A percentile compares a stretch with the other conserved stretches of the same genome.
phyloP scores from a whole-genome alignment of 2,888 invertebrate species.

The Polymixis flavicincta region DNA sequence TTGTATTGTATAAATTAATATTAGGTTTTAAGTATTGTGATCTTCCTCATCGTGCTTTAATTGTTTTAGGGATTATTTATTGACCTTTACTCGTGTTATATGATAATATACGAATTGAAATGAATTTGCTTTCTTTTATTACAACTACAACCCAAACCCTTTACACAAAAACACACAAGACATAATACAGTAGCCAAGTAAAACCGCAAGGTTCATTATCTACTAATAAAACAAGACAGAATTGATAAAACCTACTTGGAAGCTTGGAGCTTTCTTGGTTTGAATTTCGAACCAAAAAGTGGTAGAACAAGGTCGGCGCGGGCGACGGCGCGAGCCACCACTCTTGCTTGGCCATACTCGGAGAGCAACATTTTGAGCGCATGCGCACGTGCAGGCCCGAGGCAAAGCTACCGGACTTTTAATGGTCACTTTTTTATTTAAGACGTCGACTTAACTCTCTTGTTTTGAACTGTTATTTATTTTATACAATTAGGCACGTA shows the following conservation, averaged over 20 bases:
- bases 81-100: conserved; percentile 69
- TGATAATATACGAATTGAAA: conserved; percentile 78
- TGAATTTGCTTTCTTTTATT: conserved; percentile 79
- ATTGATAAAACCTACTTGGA: conserved; percentile 72
- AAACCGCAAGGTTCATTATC: conserved; percentile 57
- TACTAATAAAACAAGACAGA: conserved; percentile 71
- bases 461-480: conserved; percentile 71
- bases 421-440: conserved; percentile 82
- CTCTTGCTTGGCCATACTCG: conserved; percentile 69
- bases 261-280: conserved; percentile 67
- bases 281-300: conserved; percentile 76
- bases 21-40: conserved; percentile 83
- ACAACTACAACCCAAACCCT: conserved; percentile 43
- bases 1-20: conserved; percentile 84
- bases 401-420: conserved; percentile 86
- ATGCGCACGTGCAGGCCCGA: conserved; percentile 84
- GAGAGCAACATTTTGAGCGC: conserved; percentile 72
- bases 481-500: conserved; percentile 68
- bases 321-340: conserved; percentile 75
- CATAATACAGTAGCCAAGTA: conserved; percentile 55
- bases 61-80: conserved; percentile 83
- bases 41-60: conserved; percentile 87
- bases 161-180: conserved; percentile 59
- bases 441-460: conserved; percentile 74
- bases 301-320: conserved; percentile 81